Evolutionary conservation across 2,888 invertebrate species (phyloP).

Genomic region (Tachina lurida): DNA sequence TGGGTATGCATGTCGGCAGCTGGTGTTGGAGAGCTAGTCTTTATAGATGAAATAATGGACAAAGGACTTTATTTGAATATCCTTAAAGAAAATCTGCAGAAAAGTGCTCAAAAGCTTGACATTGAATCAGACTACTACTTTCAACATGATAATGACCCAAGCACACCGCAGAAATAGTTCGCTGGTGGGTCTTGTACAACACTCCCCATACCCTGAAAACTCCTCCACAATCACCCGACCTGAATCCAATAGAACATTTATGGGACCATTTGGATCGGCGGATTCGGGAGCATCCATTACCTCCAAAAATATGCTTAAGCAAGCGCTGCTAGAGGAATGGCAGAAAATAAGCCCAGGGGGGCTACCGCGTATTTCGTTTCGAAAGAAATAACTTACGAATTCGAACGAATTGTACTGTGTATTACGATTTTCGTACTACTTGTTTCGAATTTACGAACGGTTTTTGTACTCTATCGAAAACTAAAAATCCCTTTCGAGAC

Average conservation of each 20-base stretch:
- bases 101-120: conserved; percentile 40
- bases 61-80: conserved; percentile 9
- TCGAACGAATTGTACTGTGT: too few species aligned
- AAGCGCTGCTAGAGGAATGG: neutral
- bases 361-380: too few species aligned
- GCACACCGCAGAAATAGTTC: conserved; percentile 3
- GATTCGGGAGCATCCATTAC: conserved; percentile 1
- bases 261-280: conserved; percentile 7
- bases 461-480: too few species aligned
- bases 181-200: conserved; percentile 11
- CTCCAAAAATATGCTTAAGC: neutral
- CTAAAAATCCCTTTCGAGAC: too few species aligned
- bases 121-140: conserved; percentile 30
- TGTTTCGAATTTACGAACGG: too few species aligned
- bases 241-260: conserved; percentile 7
- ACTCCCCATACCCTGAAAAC: conserved; percentile 18
- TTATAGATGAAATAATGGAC: conserved; percentile 38
- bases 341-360: conserved; percentile 7
- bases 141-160: conserved; percentile 23
- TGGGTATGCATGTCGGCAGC: conserved; percentile 15
- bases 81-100: conserved; percentile 13
- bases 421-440: too few species aligned
- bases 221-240: conserved; percentile 1
- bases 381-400: too few species aligned
- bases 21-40: conserved; percentile 37